Evolutionary conservation across 30 jellyfish, hydroid and myxozoan species (phyloP), one percentile per base, ranked within the genome.

Genomic region (Turritopsis dohrnii): DNA sequence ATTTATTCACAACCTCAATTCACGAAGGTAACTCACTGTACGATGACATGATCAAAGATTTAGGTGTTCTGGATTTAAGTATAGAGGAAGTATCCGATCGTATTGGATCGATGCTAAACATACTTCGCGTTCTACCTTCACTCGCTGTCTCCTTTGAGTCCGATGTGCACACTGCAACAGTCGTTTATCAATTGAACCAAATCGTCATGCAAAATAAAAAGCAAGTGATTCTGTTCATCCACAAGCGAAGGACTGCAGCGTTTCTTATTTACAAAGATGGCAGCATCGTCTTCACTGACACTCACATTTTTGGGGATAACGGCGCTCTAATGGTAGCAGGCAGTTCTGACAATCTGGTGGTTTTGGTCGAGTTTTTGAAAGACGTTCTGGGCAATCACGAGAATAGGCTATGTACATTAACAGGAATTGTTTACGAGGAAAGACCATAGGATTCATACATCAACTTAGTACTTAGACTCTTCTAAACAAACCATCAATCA

Each of bases 21-120:
- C 95, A 82, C 18, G 99, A 94, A 84, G 99, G 99, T 13, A 89
- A 86, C 65, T 87, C 85, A 28, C 75, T 84, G 79, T 94, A 94
- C 72, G 99, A 94, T 53, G 60, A 77, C 29, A 79, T 94, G 0
- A 89, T 94, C 21, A 89, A 94, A 71, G 94, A 89, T 25, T 66
- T 80, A 31, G 99, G 99, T 54, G 96, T 87, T 20, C 90, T 94
- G 30, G 99, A 94, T 60, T 90, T 94, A 28, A 84, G 99, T 74
- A 94, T 94, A 26, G 99, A 94, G 74, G 99, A 94, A 52, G 99
- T 92, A 54, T 86, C 86, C 26, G 97, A 94, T 71, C 95, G 89
- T 20, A 79, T 83, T 76, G 96, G 96, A 21, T 23, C 91, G 3
- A 76, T 80, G 29, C 71, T 94, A 74, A 94, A 94, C 88, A 87